Evolutionary conservation across 2,888 invertebrate genomes (phyloP), one percentile per base, ranked within the genome.

Genomic region (Kuschelorhynchus macadamiae): DNA sequence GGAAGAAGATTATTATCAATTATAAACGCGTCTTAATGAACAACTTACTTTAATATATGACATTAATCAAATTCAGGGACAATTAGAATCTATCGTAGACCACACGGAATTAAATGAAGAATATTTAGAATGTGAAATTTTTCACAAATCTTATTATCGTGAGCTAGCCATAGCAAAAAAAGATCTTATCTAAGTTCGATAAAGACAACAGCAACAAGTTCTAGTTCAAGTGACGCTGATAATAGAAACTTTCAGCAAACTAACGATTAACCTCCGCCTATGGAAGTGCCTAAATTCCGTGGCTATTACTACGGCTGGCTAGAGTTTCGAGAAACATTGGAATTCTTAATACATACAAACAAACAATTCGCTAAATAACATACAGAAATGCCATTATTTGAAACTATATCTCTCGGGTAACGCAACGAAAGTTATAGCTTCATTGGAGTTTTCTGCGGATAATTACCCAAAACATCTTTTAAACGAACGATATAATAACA

Each of bases 401-500:
- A 56, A 57, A 11, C 21, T 39, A 8, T 50, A 21, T 11, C 41
- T 71, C 18, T 49, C 46, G 49, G 59, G 62, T 9, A 61, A 68
- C 30, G 72, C 65, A 9, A 49, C 50, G 11, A 20, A 67, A 25
- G 44, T 71, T 2, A 66, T 71, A 33, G 36, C 64, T 16, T 32
- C 52, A 39, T 18, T 71, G 33, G 70, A 72, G 47, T 70, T 72
- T 64, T 57, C 64, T 30, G 72, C 49, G 8, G 12, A 14, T 16
- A 72, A 70, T 68, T 72, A 72, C 39, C 55, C 72, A 12, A 68
- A 70, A 70, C 53, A 65, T 12, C 18, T 72, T 14, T 42, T 71
- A 5, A 59, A 55, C 21, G 66, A 71, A 33, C 41, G 71, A 12
- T 71, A n/a, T 8, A 49, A n/a, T 17, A 32, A 4, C 16, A 11